Percentiles rank a stretch among this genome's conserved stretches.
phyloP scores from a whole-genome alignment of 2,113 vertebrate genomes.

The Alectura lathami region DNA sequence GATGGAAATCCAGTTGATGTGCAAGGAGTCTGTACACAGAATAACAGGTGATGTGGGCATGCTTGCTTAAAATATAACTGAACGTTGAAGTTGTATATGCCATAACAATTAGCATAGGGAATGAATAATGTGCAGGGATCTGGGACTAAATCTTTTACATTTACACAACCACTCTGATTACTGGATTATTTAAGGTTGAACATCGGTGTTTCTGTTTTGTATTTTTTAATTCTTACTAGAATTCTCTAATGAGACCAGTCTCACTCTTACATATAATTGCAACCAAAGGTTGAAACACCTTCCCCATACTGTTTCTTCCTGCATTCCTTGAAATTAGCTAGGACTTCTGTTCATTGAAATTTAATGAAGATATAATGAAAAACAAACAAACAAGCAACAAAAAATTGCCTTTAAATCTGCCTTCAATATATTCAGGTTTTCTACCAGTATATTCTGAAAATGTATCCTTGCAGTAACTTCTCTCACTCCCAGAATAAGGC shows the following conservation, averaged over 20 bases:
- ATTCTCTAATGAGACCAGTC: not conserved
- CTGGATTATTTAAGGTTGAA: not conserved
- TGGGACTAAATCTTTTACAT: not conserved
- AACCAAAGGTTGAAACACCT: not conserved
- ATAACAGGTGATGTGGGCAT: not conserved
- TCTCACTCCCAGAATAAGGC: not conserved
- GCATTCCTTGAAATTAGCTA: accelerated
- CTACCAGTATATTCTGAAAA: not conserved
- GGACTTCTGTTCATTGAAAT: not conserved
- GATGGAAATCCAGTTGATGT: not conserved
- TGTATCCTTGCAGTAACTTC: not conserved
- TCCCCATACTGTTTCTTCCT: not conserved
- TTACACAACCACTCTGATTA: not conserved
- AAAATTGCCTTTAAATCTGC: not conserved
- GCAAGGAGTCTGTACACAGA: not conserved
- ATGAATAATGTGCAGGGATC: not conserved
- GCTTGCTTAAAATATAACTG: not conserved
- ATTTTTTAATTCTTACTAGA: not conserved
- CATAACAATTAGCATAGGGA: not conserved
- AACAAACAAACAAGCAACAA: not conserved
- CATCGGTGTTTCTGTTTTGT: not conserved
- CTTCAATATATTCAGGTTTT: not conserved
- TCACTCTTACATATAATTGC: not conserved
- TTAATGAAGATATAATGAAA: not conserved
- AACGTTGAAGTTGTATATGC: not conserved